A percentile compares a stretch with the other conserved stretches of the same genome.
Conservation (phyloP, 1,140 invertebrate genomes). For the Manduca sexta region DNA sequence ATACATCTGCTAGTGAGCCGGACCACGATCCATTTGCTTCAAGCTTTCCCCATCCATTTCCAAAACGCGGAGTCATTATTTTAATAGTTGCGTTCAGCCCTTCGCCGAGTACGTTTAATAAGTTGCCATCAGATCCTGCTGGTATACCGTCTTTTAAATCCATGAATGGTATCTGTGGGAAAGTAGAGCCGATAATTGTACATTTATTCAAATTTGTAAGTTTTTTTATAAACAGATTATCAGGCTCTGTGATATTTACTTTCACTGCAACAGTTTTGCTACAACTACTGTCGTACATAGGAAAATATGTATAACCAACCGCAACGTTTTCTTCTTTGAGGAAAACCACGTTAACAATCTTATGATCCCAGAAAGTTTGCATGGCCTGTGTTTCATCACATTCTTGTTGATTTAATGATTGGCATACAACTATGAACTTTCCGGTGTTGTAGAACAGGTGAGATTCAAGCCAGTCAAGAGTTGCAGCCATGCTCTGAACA, state of each 20-base stretch:
- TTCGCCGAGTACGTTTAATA: slow-evolving; percentile 35
- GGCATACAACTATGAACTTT: slow-evolving; percentile 40
- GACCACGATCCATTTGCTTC: slow-evolving; percentile 44
- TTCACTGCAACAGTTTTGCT: slow-evolving; percentile 3
- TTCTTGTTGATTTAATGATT: slow-evolving; percentile 18
- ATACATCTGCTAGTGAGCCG: slow-evolving; percentile 47
- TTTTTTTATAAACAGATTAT: slow-evolving; percentile 35
- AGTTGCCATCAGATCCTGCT: slow-evolving; percentile 43
- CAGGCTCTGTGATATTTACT: slow-evolving; percentile 1
- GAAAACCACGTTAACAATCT: slow-evolving; percentile 41
- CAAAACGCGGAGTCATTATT: slow-evolving; percentile 35
- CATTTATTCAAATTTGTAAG: slow-evolving; percentile 44
- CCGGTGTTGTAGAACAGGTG: slow-evolving; percentile 31
- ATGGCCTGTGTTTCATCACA: slow-evolving; percentile 36
- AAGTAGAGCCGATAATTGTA: slow-evolving; percentile 42
- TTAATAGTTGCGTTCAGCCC: slow-evolving; percentile 41
- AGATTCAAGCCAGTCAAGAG: not conserved
- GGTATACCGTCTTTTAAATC: slow-evolving; percentile 29
- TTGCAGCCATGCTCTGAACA: not conserved
- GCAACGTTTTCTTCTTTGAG: slow-evolving; percentile 20
- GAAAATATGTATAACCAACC: slow-evolving; percentile 33
- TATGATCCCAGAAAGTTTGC: slow-evolving; percentile 37
- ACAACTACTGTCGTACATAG: slow-evolving; percentile 22
- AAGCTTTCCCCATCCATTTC: slow-evolving; percentile 43
- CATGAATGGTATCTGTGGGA: slow-evolving; percentile 46